Evolutionary conservation across 2,888 invertebrate genomes (phyloP), one percentile per base, ranked within the genome.

Genomic region (Didymodactylos carnosus): DNA sequence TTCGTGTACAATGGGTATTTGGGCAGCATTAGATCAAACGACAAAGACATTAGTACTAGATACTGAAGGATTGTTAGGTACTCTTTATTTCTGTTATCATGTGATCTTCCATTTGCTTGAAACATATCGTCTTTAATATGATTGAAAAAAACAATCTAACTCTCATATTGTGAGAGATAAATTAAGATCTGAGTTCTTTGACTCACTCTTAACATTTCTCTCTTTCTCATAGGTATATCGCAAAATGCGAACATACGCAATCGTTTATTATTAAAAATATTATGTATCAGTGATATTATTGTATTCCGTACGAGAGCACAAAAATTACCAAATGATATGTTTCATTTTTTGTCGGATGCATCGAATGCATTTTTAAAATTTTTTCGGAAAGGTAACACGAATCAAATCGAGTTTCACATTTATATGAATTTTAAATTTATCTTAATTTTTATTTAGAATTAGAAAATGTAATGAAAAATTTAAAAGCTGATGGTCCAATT

Each of bases 281-380:
- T 91, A n/a, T 90, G 90, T 8, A 87, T 91, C 72, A 90, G 90
- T 5, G 91, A 91, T 82, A 86, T 91, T 76, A 88, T 90, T 0
- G 87, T 91, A 70, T 91, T 89, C 81, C 85, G 89, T 74, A 90
- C 90, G 14, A 85, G 88, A 75, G 88, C 90, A 0, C 90, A 90
- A 80, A 85, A 90, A 71, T 82, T 91, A 49, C 89, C 89, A 79
- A 87, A 87, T 76, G 90, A 91, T 81, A 86, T 91, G 86, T 90
- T 88, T 80, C 87, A 87, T 62, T 91, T 91, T 82, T 84, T 91
- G 74, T 89, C 89, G 11, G 88, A 88, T 75, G 90, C 90, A 0
- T 90, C 90, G 0, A 87, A 87, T 77, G 89, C 89, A 10, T 91
- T 89, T 80, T 86, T 86, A 75, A 86, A 87, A 77, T 89, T 90